Evolutionary conservation across 2,797 vertebrate species (phyloP), one percentile per base, ranked within the genome.

Genomic region (Crypturellus tataupa): DNA sequence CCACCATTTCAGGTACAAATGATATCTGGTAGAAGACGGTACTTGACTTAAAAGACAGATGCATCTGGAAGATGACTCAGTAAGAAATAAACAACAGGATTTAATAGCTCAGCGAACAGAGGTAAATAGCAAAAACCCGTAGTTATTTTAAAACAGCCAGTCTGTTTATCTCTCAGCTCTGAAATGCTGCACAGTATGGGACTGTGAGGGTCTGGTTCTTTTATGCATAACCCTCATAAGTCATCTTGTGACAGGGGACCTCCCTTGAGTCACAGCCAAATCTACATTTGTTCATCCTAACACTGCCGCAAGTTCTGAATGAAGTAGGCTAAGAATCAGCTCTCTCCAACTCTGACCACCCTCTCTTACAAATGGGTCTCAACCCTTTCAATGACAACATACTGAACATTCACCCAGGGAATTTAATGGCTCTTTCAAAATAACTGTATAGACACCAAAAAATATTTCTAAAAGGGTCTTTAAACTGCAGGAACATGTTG

Each of bases 171-270:
- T 85, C 87, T 65, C 40, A 14, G 87, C 94, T 96, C 95, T 91
- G 92, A 94, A 96, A 90, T 18, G 80, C 64, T 85, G 85, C 77
- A 94, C 92, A 87, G 79, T 93, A 92, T 90, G 96, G 77, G 85
- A 93, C 87, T 9, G 68, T 39, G 81, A 93, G 56, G 29, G 49
- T 84, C 91, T 80, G 83, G 89, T 92, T 88, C 90, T 93, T 68
- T 39, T 4, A 88, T 44, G 56, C 51, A 64, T 82, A 94, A 86
- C 73, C 77, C 79, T 93, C 90, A 89, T 92, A 95, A 92, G 91
- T 96, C 95, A 96, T 83, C 35, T 85, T 62, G 31, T 77, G 71
- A 95, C 88, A 91, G 69, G 81, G 62, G 93, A 95, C 94, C 89
- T 94, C 85, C 91, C 95, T 75, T 80, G 88, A 96, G 85, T 81